Conservation (phyloP, 2,113 vertebrate genomes). For the Tautogolabrus adspersus region DNA sequence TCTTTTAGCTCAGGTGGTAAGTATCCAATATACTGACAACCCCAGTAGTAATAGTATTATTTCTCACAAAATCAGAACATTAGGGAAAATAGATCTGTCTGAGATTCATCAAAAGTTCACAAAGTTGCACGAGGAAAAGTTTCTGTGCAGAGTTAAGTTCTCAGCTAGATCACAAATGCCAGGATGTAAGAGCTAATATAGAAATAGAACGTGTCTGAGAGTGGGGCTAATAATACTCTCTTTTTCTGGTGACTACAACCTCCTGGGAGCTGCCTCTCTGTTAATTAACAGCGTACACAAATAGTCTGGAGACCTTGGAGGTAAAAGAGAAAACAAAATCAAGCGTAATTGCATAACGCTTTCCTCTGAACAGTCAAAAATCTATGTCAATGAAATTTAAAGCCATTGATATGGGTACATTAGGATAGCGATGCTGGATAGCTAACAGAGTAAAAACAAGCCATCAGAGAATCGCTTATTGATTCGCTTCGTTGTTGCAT, state of each 20-base stretch:
- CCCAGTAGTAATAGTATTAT: too few species aligned
- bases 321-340: slow-evolving; percentile 38
- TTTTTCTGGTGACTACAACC: slow-evolving; percentile 34
- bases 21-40: too few species aligned
- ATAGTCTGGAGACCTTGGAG: slow-evolving; percentile 53
- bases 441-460: slow-evolving; percentile 41
- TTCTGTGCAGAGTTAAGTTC: not conserved
- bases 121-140: not conserved
- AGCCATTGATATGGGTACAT: slow-evolving; percentile 40
- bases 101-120: not conserved
- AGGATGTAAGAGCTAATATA: slow-evolving; percentile 8
- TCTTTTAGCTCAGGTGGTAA: too few species aligned
- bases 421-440: slow-evolving; percentile 29
- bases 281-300: slow-evolving; percentile 70
- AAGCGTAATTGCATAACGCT: slow-evolving; percentile 63
- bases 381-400: slow-evolving; percentile 66
- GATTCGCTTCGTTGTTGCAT: slow-evolving; percentile 54
- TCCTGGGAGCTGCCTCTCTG: slow-evolving; percentile 42
- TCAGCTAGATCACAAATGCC: not conserved
- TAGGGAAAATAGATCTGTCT: too few species aligned
- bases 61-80: too few species aligned
- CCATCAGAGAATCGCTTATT: slow-evolving; percentile 42
- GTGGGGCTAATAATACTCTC: slow-evolving; percentile 18
- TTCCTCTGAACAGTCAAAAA: slow-evolving; percentile 51
- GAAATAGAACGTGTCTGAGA: slow-evolving; percentile 40